Evolutionary conservation across 2,888 invertebrate genomes (phyloP).

Genomic region (Sinopyrophorus schimmeli): DNA sequence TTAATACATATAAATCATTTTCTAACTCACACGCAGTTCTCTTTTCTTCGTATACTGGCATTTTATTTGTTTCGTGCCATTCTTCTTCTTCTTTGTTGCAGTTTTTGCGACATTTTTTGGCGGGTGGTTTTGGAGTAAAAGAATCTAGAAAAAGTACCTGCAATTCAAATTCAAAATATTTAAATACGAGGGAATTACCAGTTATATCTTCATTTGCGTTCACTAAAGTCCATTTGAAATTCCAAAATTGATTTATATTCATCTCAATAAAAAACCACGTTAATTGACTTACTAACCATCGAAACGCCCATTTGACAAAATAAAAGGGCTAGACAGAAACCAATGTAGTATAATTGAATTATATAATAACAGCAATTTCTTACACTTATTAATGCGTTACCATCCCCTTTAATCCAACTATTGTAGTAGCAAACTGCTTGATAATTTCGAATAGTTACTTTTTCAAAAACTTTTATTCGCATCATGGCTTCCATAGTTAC

Average conservation of each 20-base stretch:
- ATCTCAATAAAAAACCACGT: slow-evolving; percentile 49
- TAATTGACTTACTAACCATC: slow-evolving; percentile 55
- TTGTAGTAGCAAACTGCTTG: slow-evolving; percentile 74
- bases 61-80: slow-evolving; percentile 44
- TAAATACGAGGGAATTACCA: slow-evolving; percentile 16
- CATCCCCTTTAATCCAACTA: slow-evolving; percentile 48
- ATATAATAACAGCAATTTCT: slow-evolving; percentile 32
- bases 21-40: slow-evolving; percentile 73
- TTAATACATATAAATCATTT: slow-evolving; percentile 69
- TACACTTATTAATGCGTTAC: slow-evolving; percentile 50
- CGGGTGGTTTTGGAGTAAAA: slow-evolving; percentile 14
- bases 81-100: slow-evolving; percentile 54
- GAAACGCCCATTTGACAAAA: slow-evolving; percentile 48
- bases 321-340: slow-evolving; percentile 55
- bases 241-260: slow-evolving; percentile 42
- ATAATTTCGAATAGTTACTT: slow-evolving; percentile 80
- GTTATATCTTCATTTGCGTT: slow-evolving; percentile 9
- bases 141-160: not conserved
- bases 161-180: slow-evolving; percentile 1
- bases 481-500: slow-evolving; percentile 78
- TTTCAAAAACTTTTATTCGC: slow-evolving; percentile 70
- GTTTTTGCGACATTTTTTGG: slow-evolving; percentile 44
- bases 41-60: slow-evolving; percentile 45
- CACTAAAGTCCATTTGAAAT: slow-evolving; percentile 36
- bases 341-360: slow-evolving; percentile 1